Evolutionary conservation across 2,888 invertebrate species (phyloP), one percentile per base, ranked within the genome.

Genomic region (Cremastinae sp.): DNA sequence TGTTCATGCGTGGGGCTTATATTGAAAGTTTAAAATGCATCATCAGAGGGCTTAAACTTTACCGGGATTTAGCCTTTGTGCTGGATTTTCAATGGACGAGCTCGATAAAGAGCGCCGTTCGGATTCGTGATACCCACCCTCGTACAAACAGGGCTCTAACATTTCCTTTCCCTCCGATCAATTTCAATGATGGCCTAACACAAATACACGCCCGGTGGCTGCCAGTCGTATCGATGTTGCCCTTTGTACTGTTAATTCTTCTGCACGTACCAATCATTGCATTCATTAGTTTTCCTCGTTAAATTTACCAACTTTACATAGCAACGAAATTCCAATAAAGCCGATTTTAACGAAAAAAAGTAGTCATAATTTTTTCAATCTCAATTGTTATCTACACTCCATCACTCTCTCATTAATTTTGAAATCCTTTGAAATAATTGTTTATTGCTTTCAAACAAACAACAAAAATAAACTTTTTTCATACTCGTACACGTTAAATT

Each of bases 171-270:
- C 28, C 28, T 54, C 36, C 14, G 54, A 16, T 61, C 61, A 53
- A 70, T 61, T 62, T 54, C 54, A 70, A 70, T 47, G 53, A 36
- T 53, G 41, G 20, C 34, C 20, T 10, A 28, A 65, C 51, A 22
- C 47, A 20, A 10, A 43, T 45, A 18, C 45, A 8, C 38, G 1
- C 8, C 54, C 1, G 9, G 36, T 10, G 14, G 12, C 14, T 14
- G 10, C 7, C 36, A 43, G 49, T 14, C 38, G 38, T 45, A 53
- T 65, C 61, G 54, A 70, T 54, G 54, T 45, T 54, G 45, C 8
- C 61, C 36, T 53, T 28, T 20, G 28, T 36, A 22, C 18, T 66
- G 34, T 34, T 18, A 56, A 54, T 12, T 54, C 54, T 45, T 36
- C 34, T 34, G 38, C 34, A 28, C 51, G 16, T 45, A 54, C 10